Evolutionary conservation across 1,140 invertebrate species (phyloP).

Genomic region (Aethina tumida): DNA sequence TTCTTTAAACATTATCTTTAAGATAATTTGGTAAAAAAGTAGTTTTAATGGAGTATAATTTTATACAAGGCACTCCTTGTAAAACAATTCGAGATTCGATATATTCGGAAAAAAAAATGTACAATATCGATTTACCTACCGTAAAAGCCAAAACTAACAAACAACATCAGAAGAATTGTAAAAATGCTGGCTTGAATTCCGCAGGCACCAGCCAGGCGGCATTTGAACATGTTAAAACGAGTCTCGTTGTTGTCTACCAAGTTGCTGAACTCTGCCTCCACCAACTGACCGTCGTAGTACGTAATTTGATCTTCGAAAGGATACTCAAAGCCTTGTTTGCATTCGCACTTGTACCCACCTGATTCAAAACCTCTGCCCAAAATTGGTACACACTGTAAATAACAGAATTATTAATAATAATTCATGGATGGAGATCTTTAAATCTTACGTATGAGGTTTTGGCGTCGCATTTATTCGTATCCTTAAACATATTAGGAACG

Average conservation of each 20-base stretch:
- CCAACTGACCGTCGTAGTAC: slow-evolving; percentile 92
- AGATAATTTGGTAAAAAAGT: too few relatives aligned
- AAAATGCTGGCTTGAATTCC: slow-evolving; percentile 20
- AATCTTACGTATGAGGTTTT: slow-evolving; percentile 87
- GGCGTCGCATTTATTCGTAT: slow-evolving; percentile 89
- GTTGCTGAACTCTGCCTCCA: slow-evolving; percentile 90
- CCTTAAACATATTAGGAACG: slow-evolving; percentile 88
- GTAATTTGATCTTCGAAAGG: slow-evolving; percentile 90
- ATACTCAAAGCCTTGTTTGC: slow-evolving; percentile 94
- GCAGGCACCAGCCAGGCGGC: slow-evolving; percentile 74
- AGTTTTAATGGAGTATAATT: too few relatives aligned
- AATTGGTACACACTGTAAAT: slow-evolving; percentile 83
- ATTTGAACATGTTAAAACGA: slow-evolving; percentile 83
- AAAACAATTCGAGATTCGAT: too few relatives aligned
- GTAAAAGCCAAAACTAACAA: slow-evolving; percentile 16
- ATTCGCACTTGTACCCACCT: slow-evolving; percentile 98
- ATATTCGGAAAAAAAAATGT: too few relatives aligned
- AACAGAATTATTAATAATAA: slow-evolving; percentile 3
- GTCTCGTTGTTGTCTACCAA: slow-evolving; percentile 68
- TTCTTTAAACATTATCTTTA: too few relatives aligned
- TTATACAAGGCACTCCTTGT: too few relatives aligned
- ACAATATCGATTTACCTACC: too few relatives aligned
- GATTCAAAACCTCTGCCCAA: slow-evolving; percentile 81
- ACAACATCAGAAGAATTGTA: slow-evolving; percentile 15
- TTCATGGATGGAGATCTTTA: neutral